Percentiles rank a stretch among this genome's conserved stretches.
Conservation (phyloP, 2,888 invertebrate species). For the Thecocarcelia acutangulata region DNA sequence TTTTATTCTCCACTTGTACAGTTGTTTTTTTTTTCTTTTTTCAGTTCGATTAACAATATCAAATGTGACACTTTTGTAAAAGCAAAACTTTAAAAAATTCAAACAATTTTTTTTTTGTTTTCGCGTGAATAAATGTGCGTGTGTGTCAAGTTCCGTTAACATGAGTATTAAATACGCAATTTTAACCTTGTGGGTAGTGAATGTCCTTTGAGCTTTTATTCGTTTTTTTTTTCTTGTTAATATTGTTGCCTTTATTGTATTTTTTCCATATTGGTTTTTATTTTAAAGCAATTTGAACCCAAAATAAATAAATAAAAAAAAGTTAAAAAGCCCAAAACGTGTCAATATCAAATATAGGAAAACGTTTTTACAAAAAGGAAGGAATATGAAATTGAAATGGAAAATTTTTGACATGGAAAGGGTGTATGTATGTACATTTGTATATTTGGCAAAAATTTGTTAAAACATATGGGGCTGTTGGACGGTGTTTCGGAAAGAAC, state of each 20-base stretch:
- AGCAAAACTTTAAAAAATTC: conserved; percentile 27
- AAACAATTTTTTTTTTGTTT: neutral
- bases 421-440: neutral
- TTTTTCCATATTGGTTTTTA: conserved; percentile 43
- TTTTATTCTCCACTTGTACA: conserved; percentile 27
- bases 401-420: conserved; percentile 7
- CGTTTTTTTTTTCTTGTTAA: conserved; percentile 9
- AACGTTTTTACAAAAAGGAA: neutral
- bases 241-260: conserved; percentile 62
- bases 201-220: conserved; percentile 36
- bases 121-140: neutral
- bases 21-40: conserved; percentile 23
- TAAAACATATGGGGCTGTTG: too few relatives aligned
- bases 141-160: neutral
- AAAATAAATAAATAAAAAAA: conserved; percentile 60
- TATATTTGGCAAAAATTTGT: too few relatives aligned
- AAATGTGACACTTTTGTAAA: conserved; percentile 60
- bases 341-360: conserved; percentile 1
- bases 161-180: conserved; percentile 18
- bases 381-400: neutral
- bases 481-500: too few relatives aligned
- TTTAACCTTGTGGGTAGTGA: conserved; percentile 33
- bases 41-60: conserved; percentile 36
- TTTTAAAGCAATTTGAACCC: conserved; percentile 75
- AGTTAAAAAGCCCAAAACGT: conserved; percentile 19